phyloP scores from a whole-genome alignment of 2,888 invertebrate species.

The Lasioglossum lativentre region DNA sequence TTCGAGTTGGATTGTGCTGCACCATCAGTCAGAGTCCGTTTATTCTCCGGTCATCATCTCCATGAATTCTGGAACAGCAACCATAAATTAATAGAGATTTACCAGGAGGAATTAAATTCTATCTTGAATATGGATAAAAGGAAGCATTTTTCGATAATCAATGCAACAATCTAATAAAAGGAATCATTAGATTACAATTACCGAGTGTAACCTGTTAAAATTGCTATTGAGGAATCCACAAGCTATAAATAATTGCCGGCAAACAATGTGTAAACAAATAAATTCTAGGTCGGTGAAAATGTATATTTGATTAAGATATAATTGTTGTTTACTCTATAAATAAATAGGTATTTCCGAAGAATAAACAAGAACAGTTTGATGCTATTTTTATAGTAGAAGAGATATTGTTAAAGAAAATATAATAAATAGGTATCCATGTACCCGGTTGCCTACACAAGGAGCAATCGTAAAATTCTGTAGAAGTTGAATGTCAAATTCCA shows the following conservation, averaged over 20 bases:
- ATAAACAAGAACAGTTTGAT: not conserved
- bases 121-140: not conserved
- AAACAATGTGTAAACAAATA: not conserved
- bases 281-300: not conserved
- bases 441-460: not conserved
- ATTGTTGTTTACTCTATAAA: slow-evolving; percentile 1
- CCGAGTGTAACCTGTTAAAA: too few species aligned
- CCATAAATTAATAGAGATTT: not conserved
- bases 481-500: not conserved
- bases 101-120: not conserved
- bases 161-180: too few species aligned
- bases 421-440: not conserved
- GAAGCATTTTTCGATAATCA: too few species aligned
- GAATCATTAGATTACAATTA: too few species aligned
- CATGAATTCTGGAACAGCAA: slow-evolving; percentile 93
- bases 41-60: slow-evolving; percentile 98
- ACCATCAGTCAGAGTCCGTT: slow-evolving; percentile 73
- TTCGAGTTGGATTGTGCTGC: slow-evolving; percentile 52
- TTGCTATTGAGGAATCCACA: not conserved
- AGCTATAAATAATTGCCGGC: not conserved
- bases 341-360: not conserved
- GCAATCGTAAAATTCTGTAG: not conserved
- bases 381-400: too few species aligned
- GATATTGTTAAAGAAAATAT: too few species aligned
- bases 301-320: not conserved